Percentiles rank a stretch among this genome's conserved stretches.
These are phyloP conservation scores for Heteromyza rotundicornis DNA, from an alignment of 2,888 invertebrate genomes.

Conservation along the genomic window DNA sequence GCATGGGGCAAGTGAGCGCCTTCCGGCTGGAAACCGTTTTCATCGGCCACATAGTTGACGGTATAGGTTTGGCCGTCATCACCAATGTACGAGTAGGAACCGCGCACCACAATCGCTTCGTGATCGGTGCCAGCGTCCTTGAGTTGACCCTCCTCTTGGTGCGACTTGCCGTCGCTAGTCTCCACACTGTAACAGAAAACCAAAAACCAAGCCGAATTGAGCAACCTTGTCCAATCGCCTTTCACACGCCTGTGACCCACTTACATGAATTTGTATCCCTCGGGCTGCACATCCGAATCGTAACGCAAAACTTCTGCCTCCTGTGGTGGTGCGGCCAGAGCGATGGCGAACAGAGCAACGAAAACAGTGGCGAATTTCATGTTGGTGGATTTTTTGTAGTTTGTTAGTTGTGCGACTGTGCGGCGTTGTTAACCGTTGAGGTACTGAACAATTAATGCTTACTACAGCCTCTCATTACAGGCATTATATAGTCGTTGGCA, in stretches of 20 bases:
- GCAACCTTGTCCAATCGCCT: background rate
- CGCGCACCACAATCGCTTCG: constrained; percentile 68
- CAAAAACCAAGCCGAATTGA: background rate
- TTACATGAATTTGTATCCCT: constrained; percentile 58
- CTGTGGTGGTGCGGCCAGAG: constrained; percentile 54
- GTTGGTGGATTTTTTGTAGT: constrained; percentile 23
- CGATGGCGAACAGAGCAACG: constrained; percentile 47
- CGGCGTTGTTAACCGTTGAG: constrained; percentile 29
- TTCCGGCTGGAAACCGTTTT: constrained; percentile 61
- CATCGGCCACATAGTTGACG: constrained; percentile 58
- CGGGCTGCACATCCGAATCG: constrained; percentile 65
- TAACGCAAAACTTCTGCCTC: constrained; percentile 69
- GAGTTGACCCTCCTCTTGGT: constrained; percentile 68
- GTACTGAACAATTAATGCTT: constrained; percentile 49
- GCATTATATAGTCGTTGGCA: constrained; percentile 37
- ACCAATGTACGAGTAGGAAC: constrained; percentile 68
- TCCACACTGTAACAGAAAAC: constrained; percentile 65
- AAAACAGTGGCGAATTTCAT: constrained; percentile 46
- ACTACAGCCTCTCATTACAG: constrained; percentile 37
- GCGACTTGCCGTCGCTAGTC: constrained; percentile 70
- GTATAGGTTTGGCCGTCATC: constrained; percentile 69
- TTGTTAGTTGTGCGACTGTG: constrained; percentile 7
- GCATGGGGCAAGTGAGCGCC: constrained; percentile 59
- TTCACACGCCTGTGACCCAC: no score
- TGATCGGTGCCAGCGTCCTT: constrained; percentile 69